phyloP scores from a whole-genome alignment of 2,888 invertebrate genomes.

The Spialia ferax region DNA sequence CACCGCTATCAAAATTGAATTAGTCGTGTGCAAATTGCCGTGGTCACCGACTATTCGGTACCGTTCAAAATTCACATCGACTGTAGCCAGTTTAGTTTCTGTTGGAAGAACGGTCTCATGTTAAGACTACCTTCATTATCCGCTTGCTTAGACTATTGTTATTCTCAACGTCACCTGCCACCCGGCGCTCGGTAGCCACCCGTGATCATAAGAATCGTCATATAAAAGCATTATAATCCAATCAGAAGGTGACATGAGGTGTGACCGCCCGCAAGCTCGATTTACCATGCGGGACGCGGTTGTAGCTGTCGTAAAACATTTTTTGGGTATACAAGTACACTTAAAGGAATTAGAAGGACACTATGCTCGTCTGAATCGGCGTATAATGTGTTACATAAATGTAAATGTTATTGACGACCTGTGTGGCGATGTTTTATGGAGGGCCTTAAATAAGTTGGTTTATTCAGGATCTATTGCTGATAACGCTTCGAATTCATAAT shows the following conservation, averaged over 20 bases:
- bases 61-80: too few species aligned
- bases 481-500: neutral
- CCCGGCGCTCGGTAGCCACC: constrained; percentile 76
- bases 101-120: constrained; percentile 7
- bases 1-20: too few species aligned
- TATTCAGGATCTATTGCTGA: constrained; percentile 4
- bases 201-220: constrained; percentile 83
- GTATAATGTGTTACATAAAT: constrained; percentile 45
- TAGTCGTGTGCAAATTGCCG: too few species aligned
- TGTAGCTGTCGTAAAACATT: constrained; percentile 77
- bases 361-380: constrained; percentile 46
- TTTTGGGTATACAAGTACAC: constrained; percentile 67
- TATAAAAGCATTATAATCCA: constrained; percentile 86
- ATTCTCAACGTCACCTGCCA: constrained; percentile 76
- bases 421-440: constrained; percentile 41
- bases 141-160: constrained; percentile 62
- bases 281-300: constrained; percentile 77
- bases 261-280: constrained; percentile 77
- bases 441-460: neutral
- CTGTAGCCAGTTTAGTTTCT: too few species aligned
- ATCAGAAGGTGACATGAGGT: constrained; percentile 77
- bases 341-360: constrained; percentile 72
- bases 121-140: constrained; percentile 19
- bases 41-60: too few species aligned
- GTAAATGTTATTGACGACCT: constrained; percentile 43